Conservation (phyloP, 2,797 vertebrate species). For the Cynodonichthys magdalenae region DNA sequence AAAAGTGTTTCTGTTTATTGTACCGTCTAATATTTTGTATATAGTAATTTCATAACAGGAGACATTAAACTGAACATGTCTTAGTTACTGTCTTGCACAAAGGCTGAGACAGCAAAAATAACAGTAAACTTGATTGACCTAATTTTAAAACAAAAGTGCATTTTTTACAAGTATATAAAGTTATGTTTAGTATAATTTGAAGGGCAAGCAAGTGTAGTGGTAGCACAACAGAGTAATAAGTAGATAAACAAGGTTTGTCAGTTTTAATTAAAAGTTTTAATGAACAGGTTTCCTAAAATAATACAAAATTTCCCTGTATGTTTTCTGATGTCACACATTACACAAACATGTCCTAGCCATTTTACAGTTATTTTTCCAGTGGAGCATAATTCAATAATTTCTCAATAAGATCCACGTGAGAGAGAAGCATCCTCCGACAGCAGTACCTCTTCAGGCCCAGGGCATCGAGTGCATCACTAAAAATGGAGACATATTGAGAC, state of each 20-base stretch:
- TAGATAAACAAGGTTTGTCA: conserved; percentile 16
- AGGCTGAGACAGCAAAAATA: no score
- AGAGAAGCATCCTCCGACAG: conserved; percentile 95
- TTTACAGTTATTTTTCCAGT: conserved; percentile 85
- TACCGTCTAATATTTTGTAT: background rate
- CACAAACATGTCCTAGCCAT: background rate
- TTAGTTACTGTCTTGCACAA: no score
- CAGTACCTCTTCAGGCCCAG: conserved; percentile 95
- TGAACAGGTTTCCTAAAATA: conserved; percentile 16
- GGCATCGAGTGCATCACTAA: conserved; percentile 94
- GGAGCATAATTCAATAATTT: conserved; percentile 97
- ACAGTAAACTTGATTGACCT: no score
- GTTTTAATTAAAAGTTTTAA: conserved; percentile 61
- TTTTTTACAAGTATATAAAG: no score
- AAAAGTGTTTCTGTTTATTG: conserved; percentile 17
- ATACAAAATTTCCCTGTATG: conserved; percentile 2
- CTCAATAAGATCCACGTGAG: conserved; percentile 97
- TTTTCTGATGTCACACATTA: conserved; percentile 1
- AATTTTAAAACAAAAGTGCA: no score
- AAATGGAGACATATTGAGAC: conserved; percentile 5
- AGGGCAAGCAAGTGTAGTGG: background rate
- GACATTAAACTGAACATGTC: no score
- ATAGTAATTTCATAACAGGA: no score
- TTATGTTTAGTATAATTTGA: background rate
- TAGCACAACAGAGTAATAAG: background rate